These are phyloP conservation scores for Corydoras sp. DNA, from an alignment of 2,113 vertebrate genomes.

Conservation along the genomic window DNA sequence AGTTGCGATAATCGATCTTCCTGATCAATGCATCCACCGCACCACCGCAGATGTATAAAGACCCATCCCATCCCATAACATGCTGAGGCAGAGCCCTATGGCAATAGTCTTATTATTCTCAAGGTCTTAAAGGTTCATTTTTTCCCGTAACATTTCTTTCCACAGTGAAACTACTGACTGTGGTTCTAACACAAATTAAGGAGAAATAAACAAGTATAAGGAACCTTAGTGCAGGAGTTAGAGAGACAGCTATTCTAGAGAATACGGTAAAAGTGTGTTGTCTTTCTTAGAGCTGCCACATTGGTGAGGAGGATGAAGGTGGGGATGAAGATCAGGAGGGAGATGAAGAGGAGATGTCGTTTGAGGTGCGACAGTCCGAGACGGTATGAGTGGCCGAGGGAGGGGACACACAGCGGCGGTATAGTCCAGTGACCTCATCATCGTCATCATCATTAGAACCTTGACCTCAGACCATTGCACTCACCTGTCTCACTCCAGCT, in stretches of 20 bases:
- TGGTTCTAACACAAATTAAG: no score
- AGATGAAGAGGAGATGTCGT: conserved; percentile 74
- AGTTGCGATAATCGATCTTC: no score
- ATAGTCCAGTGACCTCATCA: conserved; percentile 67
- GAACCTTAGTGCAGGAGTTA: not conserved
- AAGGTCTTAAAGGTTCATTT: no score
- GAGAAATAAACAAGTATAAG: no score
- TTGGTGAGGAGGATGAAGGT: conserved; percentile 76
- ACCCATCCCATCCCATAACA: no score
- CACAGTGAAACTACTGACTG: no score
- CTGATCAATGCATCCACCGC: no score
- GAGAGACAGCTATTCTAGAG: not conserved
- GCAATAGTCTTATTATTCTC: no score
- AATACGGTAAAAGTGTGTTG: no score
- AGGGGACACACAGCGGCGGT: conserved; percentile 68
- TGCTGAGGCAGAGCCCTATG: no score
- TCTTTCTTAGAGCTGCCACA: conserved; percentile 43
- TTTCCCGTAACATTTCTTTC: no score
- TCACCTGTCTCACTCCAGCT: conserved; percentile 31
- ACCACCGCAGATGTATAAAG: no score
- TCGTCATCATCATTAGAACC: conserved; percentile 38
- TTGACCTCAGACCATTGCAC: conserved; percentile 34
- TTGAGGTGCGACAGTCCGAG: conserved; percentile 81
- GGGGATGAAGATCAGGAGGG: conserved; percentile 64
- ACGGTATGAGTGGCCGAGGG: conserved; percentile 71